Base-by-base conservation (phyloP, 2,113 vertebrate species). In the Megaleporinus macrocephalus region DNA sequence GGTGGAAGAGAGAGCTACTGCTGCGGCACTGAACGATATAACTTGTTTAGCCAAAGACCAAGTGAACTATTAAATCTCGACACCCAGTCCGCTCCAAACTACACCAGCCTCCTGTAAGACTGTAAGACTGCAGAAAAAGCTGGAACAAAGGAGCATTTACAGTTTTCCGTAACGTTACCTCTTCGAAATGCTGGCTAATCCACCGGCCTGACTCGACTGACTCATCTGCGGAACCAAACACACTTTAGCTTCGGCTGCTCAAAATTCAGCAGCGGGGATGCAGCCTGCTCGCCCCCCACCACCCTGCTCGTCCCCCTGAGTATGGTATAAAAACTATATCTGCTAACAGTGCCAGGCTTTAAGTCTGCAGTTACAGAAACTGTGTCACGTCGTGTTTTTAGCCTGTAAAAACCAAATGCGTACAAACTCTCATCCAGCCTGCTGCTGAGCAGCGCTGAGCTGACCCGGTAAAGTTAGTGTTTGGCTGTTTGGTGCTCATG, bases 201-300 rank as follows among this genome's bases (percentile, higher is more conserved):
- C 85, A 70, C 86, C 73, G 71, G 63, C 80, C 85, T 75, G 80
- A 80, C 84, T 80, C 71, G 69, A 70, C 79, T 80, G 93, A 92
- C 93, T 93, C 81, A 94, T 93, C 94, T 92, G 86, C 22, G 89
- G 79, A 86, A 90, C 13, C 22, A 82, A 89, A 18, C 69, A 76
- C n/a, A 30, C 49, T 26, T 44, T 9, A 62, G 62, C 29, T 68
- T 36, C 33, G 29, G 62, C 27, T 30, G 1, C 29, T 65, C 26
- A 30, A 65, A 65, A 4, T 27, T 12, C 15, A 30, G 49, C 14
- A 51, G 5, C 27, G 61, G 12, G 26, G 14, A 30, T 29, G 29
- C 27, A 36, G 53, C 53, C 53, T 22, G 12, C n/a, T 61, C 57
- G 57, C 57, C 57, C 57, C n/a, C n/a, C 11, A n/a, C n/a, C n/a